Evolutionary conservation across 1,140 invertebrate species (phyloP), one percentile per base, ranked within the genome.

Genomic region (Wasmannia auropunctata): DNA sequence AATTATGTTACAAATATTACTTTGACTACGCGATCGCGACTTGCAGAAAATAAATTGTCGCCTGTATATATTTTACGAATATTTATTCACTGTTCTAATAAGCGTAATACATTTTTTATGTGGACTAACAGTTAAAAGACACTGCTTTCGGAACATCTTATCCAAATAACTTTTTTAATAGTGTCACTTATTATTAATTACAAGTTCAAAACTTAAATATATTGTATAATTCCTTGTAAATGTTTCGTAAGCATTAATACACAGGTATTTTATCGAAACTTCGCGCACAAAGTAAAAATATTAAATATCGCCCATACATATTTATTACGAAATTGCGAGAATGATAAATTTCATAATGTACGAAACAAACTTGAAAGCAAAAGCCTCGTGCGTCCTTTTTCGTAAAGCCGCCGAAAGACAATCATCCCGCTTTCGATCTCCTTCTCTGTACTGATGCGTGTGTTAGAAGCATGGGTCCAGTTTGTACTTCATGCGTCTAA

Each of bases 401-500:
- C 25, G 51, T 34, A 22, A 49, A 65, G n/a, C 7, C 34, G 43
- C 1, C 2, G 65, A 51, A 5, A 65, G 49, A 77, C 34, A n/a
- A 25, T 58, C n/a, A 3, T 56, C 14, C 49, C 46, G 37, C 14
- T 56, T 63, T 63, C 22, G 16, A 43, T 62, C 25, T 28, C 37
- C 37, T 7, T n/a, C 16, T 76, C 25, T 90, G 77, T 49, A 89
- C 63, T 65, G 54, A 87, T 88, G 85, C 89, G 74, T 91, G 88
- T 90, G 60, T 90, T 90, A 86, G 80, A 91, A 91, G 90, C 90
- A 77, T 88, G 76, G 80, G 65, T 87, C 72, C 70, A 87, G 83
- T 91, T 22, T 85, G 70, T 89, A 91, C 49, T 88, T 83, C 91
- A 92, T 92, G 91, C 91, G 87, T 81, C 79, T 83, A 80, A 88